phyloP scores from a whole-genome alignment of 1,140 invertebrate genomes.

The Panagrolaimus sp. region DNA sequence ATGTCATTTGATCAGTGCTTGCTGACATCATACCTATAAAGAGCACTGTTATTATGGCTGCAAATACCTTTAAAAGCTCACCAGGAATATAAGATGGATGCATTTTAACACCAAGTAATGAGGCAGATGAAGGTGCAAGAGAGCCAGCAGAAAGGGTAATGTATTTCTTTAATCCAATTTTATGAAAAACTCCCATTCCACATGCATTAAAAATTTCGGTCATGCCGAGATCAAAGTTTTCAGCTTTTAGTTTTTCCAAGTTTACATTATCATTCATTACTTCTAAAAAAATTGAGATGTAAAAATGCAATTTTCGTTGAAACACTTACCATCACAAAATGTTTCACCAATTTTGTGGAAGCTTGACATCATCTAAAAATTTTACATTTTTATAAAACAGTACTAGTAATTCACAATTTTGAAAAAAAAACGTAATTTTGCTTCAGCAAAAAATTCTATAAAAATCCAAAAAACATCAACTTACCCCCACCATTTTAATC shows the following conservation, averaged over 20 bases:
- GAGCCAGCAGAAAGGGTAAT: constrained; percentile 10
- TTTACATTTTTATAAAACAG: too few species aligned
- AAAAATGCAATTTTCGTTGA: background rate
- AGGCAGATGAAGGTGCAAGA: background rate
- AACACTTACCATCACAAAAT: background rate
- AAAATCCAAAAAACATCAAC: too few species aligned
- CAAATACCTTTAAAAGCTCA: too few species aligned
- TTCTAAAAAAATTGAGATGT: constrained; percentile 5
- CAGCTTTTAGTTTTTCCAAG: constrained; percentile 19
- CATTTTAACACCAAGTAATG: background rate
- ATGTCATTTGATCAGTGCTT: background rate
- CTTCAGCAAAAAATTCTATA: too few species aligned
- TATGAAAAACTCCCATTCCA: constrained; percentile 19
- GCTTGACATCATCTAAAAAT: background rate
- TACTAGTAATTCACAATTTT: too few species aligned
- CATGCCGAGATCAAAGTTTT: constrained; percentile 39
- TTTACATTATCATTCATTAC: background rate
- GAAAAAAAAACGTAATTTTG: too few species aligned
- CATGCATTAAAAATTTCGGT: constrained; percentile 35
- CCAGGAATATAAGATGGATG: background rate
- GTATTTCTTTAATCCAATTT: constrained; percentile 23
- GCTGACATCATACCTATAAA: background rate
- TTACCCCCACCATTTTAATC: background rate
- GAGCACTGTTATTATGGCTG: too few species aligned
- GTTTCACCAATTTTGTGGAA: background rate